A percentile compares a stretch with the other conserved stretches of the same genome.
These are phyloP conservation scores for Acanthurus tractus DNA, from an alignment of 2,797 vertebrate genomes.

Conservation along the genomic window DNA sequence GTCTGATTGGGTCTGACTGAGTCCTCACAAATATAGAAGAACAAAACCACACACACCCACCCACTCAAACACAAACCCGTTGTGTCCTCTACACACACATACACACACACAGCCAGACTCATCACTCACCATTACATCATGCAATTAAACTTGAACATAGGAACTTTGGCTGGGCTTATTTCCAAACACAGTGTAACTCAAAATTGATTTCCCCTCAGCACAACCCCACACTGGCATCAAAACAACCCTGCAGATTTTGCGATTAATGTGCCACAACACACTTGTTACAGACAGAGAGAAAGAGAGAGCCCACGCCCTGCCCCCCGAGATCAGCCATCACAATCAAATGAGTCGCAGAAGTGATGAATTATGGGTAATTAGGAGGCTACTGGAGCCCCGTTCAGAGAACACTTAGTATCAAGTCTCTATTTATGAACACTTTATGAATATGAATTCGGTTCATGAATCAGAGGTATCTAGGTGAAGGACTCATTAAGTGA, in stretches of 20 bases:
- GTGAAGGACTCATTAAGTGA: constrained; percentile 52
- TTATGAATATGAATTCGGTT: constrained; percentile 60
- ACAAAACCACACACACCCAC: constrained; percentile 4
- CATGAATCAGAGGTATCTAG: constrained; percentile 41
- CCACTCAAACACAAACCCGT: constrained; percentile 17
- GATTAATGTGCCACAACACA: constrained; percentile 53
- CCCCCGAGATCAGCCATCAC: constrained; percentile 31
- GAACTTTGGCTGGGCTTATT: constrained; percentile 57
- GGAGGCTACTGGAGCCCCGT: constrained; percentile 19
- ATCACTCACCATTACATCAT: constrained; percentile 69
- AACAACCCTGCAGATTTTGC: constrained; percentile 54
- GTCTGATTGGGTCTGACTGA: neutral
- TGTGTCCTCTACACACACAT: neutral
- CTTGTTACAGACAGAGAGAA: constrained; percentile 8
- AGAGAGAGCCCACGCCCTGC: constrained; percentile 17
- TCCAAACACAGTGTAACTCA: constrained; percentile 67
- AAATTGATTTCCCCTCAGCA: constrained; percentile 67
- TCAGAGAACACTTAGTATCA: constrained; percentile 41
- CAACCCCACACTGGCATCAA: constrained; percentile 46
- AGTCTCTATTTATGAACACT: constrained; percentile 49
- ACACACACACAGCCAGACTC: constrained; percentile 15
- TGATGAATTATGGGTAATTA: constrained; percentile 71
- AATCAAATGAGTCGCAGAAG: constrained; percentile 40
- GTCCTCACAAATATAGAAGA: constrained; percentile 19
- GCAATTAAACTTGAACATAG: constrained; percentile 71